Percentiles rank a stretch among this genome's conserved stretches.
These are phyloP conservation scores for Diadema setosum DNA, from an alignment of 35 echinoderm and acorn worm genomes.

Conservation along the genomic window DNA sequence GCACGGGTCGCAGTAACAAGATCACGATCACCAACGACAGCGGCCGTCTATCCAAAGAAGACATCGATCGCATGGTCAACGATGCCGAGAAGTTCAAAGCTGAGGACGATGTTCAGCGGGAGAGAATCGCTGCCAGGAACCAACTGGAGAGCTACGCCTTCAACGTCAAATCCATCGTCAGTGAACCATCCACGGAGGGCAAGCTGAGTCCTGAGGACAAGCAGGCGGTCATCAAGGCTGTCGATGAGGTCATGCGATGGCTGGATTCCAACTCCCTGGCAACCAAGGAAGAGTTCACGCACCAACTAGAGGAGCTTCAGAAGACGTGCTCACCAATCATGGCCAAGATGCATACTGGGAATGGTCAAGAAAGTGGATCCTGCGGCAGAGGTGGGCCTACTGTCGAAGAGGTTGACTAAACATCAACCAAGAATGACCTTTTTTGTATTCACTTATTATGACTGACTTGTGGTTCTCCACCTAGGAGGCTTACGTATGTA, in stretches of 20 bases:
- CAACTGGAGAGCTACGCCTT: conserved; percentile 30
- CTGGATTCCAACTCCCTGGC: conserved; percentile 7
- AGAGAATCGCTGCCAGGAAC: conserved; percentile 17
- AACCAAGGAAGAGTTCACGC: conserved; percentile 6
- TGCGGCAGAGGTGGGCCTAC: too few relatives aligned
- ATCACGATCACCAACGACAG: conserved; percentile 90
- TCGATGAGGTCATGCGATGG: conserved; percentile 34
- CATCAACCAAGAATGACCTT: too few relatives aligned
- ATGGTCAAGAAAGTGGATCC: too few relatives aligned
- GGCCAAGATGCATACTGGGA: conserved; percentile 11
- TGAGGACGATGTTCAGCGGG: conserved; percentile 51
- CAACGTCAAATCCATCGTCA: conserved; percentile 27
- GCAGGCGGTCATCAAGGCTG: conserved; percentile 9
- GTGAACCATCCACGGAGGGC: neutral
- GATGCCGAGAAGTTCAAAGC: conserved; percentile 53
- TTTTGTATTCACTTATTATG: too few relatives aligned
- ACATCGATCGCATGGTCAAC: conserved; percentile 56
- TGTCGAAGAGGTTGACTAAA: too few relatives aligned
- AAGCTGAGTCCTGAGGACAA: conserved; percentile 7
- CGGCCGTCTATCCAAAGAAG: conserved; percentile 47
- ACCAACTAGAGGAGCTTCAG: conserved; percentile 38
- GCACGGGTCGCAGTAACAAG: conserved; percentile 72
- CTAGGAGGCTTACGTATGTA: too few relatives aligned
- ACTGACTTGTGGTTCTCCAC: too few relatives aligned
- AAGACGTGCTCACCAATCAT: conserved; percentile 14